Percentiles rank a stretch among this genome's conserved stretches.
Conservation (phyloP, 2,797 vertebrate species). For the Euphonia xanthogaster region DNA sequence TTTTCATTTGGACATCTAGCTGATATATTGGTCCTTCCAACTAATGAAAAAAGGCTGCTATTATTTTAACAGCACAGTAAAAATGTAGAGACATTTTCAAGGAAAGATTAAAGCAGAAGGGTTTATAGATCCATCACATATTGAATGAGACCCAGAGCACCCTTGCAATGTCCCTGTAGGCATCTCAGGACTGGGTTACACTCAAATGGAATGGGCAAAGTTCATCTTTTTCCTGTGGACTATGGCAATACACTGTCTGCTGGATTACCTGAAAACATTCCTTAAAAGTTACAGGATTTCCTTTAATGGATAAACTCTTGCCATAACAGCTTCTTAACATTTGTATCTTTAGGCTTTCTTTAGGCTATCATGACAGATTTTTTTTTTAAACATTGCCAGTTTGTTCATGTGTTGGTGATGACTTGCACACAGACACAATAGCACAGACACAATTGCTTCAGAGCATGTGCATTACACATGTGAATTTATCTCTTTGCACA, state of each 20-base stretch:
- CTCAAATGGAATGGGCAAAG: background rate
- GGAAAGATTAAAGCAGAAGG: background rate
- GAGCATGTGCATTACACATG: accelerated
- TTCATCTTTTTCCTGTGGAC: background rate
- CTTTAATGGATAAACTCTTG: background rate
- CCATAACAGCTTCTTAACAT: background rate
- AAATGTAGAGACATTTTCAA: background rate
- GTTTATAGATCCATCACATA: background rate
- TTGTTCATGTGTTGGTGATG: background rate
- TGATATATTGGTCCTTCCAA: background rate
- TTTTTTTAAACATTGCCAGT: background rate
- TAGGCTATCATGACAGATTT: background rate
- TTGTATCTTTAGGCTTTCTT: background rate
- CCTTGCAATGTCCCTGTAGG: background rate
- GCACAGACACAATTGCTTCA: background rate
- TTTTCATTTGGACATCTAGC: background rate
- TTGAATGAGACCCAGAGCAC: background rate
- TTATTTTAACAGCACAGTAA: background rate
- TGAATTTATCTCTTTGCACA: background rate
- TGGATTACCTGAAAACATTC: background rate
- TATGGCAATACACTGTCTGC: accelerated
- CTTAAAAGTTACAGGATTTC: background rate
- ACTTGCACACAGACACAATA: background rate
- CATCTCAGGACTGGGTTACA: background rate
- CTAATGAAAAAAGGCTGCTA: background rate